Conservation (phyloP, 2,113 vertebrate genomes). For the Corythoichthys haematopterus region DNA sequence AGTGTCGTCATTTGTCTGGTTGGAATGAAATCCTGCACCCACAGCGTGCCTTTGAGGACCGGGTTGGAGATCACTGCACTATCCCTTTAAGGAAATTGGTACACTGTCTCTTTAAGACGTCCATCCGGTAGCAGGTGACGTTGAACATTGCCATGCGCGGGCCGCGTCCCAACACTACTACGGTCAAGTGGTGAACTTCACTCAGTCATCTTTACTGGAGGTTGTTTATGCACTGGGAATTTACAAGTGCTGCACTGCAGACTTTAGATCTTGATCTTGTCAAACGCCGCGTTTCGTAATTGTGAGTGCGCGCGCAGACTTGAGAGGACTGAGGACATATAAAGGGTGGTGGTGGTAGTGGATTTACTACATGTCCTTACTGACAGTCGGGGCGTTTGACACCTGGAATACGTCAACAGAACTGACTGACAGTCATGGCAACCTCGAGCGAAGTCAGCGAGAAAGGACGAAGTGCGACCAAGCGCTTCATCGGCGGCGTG, state of each 20-base stretch:
- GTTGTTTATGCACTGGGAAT: not conserved
- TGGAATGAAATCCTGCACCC: too few relatives aligned
- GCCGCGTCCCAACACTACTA: not conserved
- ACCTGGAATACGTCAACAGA: not conserved
- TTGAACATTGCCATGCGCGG: not conserved
- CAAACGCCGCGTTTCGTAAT: not conserved
- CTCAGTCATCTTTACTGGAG: not conserved
- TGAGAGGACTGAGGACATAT: conserved; percentile 25
- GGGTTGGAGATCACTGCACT: not conserved
- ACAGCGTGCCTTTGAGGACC: too few relatives aligned
- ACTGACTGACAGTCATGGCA: conserved; percentile 49
- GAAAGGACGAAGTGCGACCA: conserved; percentile 26
- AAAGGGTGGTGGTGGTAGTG: not conserved
- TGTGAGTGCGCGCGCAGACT: conserved; percentile 55
- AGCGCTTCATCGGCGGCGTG: conserved; percentile 85
- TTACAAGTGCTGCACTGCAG: conserved; percentile 8
- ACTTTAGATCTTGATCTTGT: conserved; percentile 5
- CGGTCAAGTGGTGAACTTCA: conserved; percentile 4
- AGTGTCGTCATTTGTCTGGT: too few relatives aligned
- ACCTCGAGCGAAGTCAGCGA: conserved; percentile 9
- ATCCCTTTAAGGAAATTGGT: conserved; percentile 16
- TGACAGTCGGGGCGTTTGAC: not conserved
- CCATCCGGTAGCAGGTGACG: conserved; percentile 17
- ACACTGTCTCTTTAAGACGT: conserved; percentile 54
- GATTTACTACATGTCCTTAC: not conserved